Evolutionary conservation across 2,888 invertebrate species (phyloP), one percentile per base, ranked within the genome.

Genomic region (Chloromyia formosa): DNA sequence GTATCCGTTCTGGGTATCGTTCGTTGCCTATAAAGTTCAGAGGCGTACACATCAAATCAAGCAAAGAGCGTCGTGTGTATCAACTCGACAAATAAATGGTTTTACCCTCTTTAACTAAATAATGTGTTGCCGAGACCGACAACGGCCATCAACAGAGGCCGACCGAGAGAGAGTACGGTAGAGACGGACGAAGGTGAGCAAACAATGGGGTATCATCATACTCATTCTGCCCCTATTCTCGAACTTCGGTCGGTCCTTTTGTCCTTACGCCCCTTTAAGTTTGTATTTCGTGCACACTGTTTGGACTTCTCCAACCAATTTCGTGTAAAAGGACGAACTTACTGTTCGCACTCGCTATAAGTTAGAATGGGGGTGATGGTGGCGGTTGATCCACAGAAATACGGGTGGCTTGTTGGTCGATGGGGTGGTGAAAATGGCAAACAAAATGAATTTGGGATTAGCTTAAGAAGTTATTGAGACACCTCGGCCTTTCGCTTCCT

Each of bases 391-490:
- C 16, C 14, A 62, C 40, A 22, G 27, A 22, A 10, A 62, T 62
- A 16, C 62, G 40, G 35, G 40, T 23, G 40, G 2, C 16, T 49
- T 35, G 27, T 35, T 20, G 12, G 66, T 1, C 12, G 66, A 49
- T 66, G 66, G 66, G 22, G 56, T 66, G 45, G 66, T 62, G 62
- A 18, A 66, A 66, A 66, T 66, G 66, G 66, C 66, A 66, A 66
- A 66, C 66, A 66, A 45, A 66, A 66, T 49, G 66, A 66, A 66
- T 66, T 66, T 14, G 20, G 66, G 45, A 66, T 66, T 66, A 66
- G 66, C 66, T 66, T 66, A 66, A 66, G 66, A 66, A 66, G 66
- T 66, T 66, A 66, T 66, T 66, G 66, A 66, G 66, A 66, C 66
- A 66, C 66, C 66, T 66, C 45, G 45, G 27, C 27, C 27, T 35